Conservation (phyloP, 2,888 invertebrate species). For the Meiosimyza platycephala region DNA sequence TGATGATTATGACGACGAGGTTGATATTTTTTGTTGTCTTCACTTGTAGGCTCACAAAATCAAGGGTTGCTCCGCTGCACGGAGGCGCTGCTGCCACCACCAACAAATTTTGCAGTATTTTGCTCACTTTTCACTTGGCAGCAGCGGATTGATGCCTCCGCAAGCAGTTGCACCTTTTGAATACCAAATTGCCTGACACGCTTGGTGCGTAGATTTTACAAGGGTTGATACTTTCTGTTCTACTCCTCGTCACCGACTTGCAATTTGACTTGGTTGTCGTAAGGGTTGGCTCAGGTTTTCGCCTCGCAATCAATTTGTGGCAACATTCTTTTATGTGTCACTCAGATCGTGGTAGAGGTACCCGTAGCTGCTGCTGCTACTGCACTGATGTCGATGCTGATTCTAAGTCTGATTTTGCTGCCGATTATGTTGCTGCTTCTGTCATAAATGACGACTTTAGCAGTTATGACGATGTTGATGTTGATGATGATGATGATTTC, state of each 20-base stretch:
- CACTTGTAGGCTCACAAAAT: neutral
- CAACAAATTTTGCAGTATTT: neutral
- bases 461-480: neutral
- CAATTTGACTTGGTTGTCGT: conserved; percentile 23
- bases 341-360: too few species aligned
- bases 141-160: neutral
- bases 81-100: neutral
- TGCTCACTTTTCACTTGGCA: neutral
- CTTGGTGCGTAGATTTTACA: neutral
- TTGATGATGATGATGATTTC: conserved; percentile 7
- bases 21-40: neutral
- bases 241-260: neutral
- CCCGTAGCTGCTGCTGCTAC: neutral
- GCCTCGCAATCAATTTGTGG: neutral
- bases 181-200: neutral
- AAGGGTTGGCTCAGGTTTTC: neutral
- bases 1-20: neutral
- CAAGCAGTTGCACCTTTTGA: neutral
- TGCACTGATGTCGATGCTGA: neutral
- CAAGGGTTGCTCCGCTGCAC: neutral
- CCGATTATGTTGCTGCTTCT: neutral
- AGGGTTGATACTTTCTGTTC: neutral
- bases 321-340: neutral
- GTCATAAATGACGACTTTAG: neutral
- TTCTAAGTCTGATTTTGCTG: neutral